Conservation (phyloP, 2,113 vertebrate species). For the Butorides virescens region DNA sequence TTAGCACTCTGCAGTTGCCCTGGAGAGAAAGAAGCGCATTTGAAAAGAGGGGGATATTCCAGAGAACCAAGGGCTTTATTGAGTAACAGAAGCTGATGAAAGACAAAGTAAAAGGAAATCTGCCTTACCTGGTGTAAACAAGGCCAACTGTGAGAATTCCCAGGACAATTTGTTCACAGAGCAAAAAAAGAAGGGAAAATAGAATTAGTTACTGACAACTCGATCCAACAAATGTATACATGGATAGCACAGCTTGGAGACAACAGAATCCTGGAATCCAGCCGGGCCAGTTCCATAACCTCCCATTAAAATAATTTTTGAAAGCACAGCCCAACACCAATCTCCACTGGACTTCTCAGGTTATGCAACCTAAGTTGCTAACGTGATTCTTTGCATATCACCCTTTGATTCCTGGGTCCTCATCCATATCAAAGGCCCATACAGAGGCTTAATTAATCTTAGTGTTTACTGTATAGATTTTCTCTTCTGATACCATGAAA, state of each 20-base stretch:
- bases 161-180: conserved; percentile 51
- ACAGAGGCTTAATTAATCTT: neutral
- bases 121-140: conserved; percentile 95
- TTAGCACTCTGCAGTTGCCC: neutral
- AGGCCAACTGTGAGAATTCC: conserved; percentile 86
- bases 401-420: neutral
- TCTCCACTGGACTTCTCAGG: neutral
- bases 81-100: conserved; percentile 76
- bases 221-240: neutral
- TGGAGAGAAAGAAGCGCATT: neutral
- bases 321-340: neutral
- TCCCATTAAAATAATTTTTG: neutral
- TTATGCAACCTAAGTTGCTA: neutral
- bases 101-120: conserved; percentile 73
- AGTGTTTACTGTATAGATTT: neutral
- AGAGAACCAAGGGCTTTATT: conserved; percentile 37
- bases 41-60: conserved; percentile 37
- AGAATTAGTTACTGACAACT: conserved; percentile 6
- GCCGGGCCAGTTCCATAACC: conserved; percentile 19
- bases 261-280: conserved; percentile 34
- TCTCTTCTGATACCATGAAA: neutral
- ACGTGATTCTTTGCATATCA: neutral
- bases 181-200: conserved; percentile 8
- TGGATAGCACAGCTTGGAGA: neutral
- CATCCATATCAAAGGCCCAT: neutral